phyloP scores from a whole-genome alignment of 35 echinoderm and acorn worm species.

The Heliocidaris erythrogramma region DNA sequence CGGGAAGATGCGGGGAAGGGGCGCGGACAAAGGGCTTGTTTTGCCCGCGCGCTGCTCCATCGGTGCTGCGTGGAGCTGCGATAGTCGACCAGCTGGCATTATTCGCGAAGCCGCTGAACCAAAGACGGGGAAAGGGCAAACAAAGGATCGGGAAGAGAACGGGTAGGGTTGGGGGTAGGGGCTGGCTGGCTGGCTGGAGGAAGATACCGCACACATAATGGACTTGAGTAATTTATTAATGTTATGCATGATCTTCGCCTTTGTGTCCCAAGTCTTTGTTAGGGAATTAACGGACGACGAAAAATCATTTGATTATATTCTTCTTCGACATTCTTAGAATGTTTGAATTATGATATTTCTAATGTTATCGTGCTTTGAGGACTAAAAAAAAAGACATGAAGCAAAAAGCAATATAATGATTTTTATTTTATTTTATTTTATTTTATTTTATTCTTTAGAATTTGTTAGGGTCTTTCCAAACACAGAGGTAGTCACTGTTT shows the following conservation, averaged over 20 bases:
- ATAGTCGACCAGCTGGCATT: neutral
- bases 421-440: too few species aligned
- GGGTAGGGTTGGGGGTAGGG: neutral
- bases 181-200: neutral
- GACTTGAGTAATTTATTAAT: neutral
- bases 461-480: too few species aligned
- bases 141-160: neutral
- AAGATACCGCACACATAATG: neutral
- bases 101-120: neutral
- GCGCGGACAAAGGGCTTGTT: neutral
- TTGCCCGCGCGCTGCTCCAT: neutral
- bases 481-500: too few species aligned
- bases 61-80: neutral
- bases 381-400: too few species aligned
- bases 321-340: neutral
- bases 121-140: neutral
- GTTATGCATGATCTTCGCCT: slow-evolving; percentile 2
- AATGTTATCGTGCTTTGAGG: too few species aligned
- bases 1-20: neutral
- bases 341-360: neutral
- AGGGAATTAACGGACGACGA: neutral
- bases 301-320: neutral
- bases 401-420: too few species aligned
- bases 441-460: too few species aligned
- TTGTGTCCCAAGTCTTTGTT: neutral